phyloP scores from a whole-genome alignment of 2,113 vertebrate genomes.

The Bos javanicus region DNA sequence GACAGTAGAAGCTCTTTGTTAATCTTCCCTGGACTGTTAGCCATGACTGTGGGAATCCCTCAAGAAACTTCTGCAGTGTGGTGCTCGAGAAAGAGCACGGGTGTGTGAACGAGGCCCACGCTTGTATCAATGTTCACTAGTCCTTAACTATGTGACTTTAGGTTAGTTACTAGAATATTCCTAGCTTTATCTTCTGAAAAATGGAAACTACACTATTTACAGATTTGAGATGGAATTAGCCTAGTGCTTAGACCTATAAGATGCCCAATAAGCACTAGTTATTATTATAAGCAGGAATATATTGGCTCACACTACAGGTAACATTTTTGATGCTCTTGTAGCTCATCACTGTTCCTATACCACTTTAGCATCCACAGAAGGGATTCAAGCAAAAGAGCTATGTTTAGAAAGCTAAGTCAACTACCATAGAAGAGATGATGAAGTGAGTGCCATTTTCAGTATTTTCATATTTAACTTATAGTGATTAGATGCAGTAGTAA shows the following conservation, averaged over 20 bases:
- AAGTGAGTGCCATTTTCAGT: not conserved
- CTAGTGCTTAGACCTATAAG: not conserved
- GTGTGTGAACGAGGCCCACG: not conserved
- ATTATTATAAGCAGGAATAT: not conserved
- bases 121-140: not conserved
- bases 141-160: not conserved
- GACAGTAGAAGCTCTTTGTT: not conserved
- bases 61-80: not conserved
- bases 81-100: not conserved
- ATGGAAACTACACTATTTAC: not conserved
- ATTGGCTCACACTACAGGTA: not conserved
- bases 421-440: not conserved
- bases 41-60: not conserved
- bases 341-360: not conserved
- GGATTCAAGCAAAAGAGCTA: not conserved
- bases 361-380: not conserved
- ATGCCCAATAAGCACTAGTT: not conserved
- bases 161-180: not conserved
- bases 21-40: not conserved
- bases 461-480: not conserved
- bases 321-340: not conserved
- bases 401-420: not conserved
- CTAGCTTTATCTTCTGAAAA: not conserved
- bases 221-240: not conserved
- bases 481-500: not conserved